Conservation (phyloP, 92 coral and sea anemone species). For the Nematostella vectensis region DNA sequence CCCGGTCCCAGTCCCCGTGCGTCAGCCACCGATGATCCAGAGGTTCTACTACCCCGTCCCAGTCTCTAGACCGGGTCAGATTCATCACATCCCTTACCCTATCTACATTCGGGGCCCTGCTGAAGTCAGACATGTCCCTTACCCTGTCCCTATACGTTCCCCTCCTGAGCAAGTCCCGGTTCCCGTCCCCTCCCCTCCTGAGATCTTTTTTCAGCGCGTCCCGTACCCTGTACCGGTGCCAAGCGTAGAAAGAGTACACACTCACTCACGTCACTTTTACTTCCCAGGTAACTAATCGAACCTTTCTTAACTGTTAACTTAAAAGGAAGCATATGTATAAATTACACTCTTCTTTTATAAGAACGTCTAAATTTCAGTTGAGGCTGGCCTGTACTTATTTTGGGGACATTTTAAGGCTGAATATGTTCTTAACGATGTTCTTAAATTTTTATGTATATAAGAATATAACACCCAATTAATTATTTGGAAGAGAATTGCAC, state of each 20-base stretch:
- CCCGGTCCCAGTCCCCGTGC: conserved; percentile 76
- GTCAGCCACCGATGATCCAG: conserved; percentile 66
- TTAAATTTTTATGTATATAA: too few species aligned
- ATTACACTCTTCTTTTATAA: too few species aligned
- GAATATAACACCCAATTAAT: too few species aligned
- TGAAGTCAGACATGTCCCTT: conserved; percentile 42
- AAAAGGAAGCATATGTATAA: too few species aligned
- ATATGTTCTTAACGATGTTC: too few species aligned
- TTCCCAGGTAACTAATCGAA: conserved; percentile 1
- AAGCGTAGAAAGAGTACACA: conserved; percentile 8
- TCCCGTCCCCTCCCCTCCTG: conserved; percentile 62
- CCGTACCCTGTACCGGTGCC: conserved; percentile 64
- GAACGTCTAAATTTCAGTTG: too few species aligned
- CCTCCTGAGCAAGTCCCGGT: conserved; percentile 63
- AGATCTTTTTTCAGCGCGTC: conserved; percentile 47
- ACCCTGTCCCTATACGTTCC: conserved; percentile 48
- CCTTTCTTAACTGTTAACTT: too few species aligned
- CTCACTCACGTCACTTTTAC: conserved; percentile 19
- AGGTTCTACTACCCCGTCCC: conserved; percentile 61
- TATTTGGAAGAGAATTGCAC: too few species aligned
- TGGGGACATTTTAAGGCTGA: too few species aligned
- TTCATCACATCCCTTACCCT: conserved; percentile 67
- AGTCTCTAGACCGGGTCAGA: conserved; percentile 54
- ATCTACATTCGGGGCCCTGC: conserved; percentile 57
- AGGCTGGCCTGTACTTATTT: too few species aligned